Percentiles rank a stretch among this genome's conserved stretches.
phyloP scores from a whole-genome alignment of 92 coral and sea anemone genomes.

The Heliopora coerulea region DNA sequence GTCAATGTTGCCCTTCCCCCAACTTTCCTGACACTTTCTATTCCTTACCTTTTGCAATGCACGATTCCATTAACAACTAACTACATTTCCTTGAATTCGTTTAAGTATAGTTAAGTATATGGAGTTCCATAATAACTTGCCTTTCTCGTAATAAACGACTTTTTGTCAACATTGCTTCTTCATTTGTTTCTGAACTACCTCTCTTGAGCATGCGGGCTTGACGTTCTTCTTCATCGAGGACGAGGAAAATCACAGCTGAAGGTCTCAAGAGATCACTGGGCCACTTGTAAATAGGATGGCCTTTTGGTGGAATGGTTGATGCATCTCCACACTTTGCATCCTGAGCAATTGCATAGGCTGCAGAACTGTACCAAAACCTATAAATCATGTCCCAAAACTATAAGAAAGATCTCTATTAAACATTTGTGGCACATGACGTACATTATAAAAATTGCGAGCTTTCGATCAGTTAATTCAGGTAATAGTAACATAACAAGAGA shows the following conservation, averaged over 20 bases:
- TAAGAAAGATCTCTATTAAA: too few species aligned
- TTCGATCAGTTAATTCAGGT: too few species aligned
- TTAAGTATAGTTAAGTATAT: too few species aligned
- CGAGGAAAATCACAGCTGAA: slow-evolving; percentile 28
- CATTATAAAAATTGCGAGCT: too few species aligned
- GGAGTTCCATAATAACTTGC: background rate
- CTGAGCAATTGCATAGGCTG: slow-evolving; percentile 47
- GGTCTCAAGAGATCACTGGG: slow-evolving; percentile 45
- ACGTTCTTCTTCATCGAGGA: slow-evolving; percentile 23
- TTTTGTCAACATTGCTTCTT: slow-evolving; percentile 9
- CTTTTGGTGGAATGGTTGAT: slow-evolving; percentile 28
- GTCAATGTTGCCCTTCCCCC: too few species aligned
- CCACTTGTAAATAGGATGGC: slow-evolving; percentile 45
- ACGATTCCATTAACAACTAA: background rate
- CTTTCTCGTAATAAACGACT: slow-evolving; percentile 36
- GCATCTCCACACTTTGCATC: slow-evolving; percentile 36
- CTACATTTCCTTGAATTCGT: too few species aligned
- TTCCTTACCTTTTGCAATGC: background rate
- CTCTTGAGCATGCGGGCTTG: slow-evolving; percentile 3
- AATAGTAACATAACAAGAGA: too few species aligned
- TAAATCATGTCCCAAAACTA: background rate
- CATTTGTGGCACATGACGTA: too few species aligned
- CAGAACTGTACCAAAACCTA: slow-evolving; percentile 53
- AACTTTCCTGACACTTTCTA: too few species aligned
- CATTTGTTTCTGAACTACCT: slow-evolving; percentile 11